phyloP scores from a whole-genome alignment of 2,797 vertebrate species.

The Bucorvus abyssinicus region DNA sequence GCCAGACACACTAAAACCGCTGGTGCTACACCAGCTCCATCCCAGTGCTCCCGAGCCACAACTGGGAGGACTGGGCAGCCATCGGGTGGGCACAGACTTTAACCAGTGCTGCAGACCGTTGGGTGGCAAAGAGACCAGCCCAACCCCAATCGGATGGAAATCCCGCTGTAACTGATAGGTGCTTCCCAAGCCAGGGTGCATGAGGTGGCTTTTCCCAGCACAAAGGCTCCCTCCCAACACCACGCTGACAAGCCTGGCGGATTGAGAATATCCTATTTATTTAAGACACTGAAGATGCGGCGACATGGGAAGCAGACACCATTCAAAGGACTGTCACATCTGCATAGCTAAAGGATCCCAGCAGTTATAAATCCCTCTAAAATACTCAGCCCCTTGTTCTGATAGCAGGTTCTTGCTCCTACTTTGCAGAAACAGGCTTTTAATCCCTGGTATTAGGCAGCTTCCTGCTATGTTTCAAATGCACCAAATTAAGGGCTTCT shows the following conservation, averaged over 20 bases:
- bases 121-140: not conserved
- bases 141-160: not conserved
- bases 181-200: not conserved
- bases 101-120: too few species aligned
- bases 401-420: conserved; percentile 67
- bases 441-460: conserved; percentile 54
- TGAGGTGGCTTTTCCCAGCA: not conserved
- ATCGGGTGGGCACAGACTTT: not conserved
- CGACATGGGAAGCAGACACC: conserved; percentile 37
- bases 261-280: conserved; percentile 53
- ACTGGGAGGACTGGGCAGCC: not conserved
- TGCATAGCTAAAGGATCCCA: conserved; percentile 60
- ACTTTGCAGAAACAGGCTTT: conserved; percentile 52
- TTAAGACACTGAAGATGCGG: conserved; percentile 25
- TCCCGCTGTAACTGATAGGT: not conserved
- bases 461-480: conserved; percentile 63
- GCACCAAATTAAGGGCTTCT: conserved; percentile 65
- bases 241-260: not conserved
- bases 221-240: conserved; percentile 16
- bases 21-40: not conserved
- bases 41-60: rapidly evolving
- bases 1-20: not conserved
- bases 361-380: conserved; percentile 66
- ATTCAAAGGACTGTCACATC: conserved; percentile 61
- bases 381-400: conserved; percentile 68